Evolutionary conservation across 2,888 invertebrate species (phyloP), one percentile per base, ranked within the genome.

Genomic region (Steinernema carpocapsae): DNA sequence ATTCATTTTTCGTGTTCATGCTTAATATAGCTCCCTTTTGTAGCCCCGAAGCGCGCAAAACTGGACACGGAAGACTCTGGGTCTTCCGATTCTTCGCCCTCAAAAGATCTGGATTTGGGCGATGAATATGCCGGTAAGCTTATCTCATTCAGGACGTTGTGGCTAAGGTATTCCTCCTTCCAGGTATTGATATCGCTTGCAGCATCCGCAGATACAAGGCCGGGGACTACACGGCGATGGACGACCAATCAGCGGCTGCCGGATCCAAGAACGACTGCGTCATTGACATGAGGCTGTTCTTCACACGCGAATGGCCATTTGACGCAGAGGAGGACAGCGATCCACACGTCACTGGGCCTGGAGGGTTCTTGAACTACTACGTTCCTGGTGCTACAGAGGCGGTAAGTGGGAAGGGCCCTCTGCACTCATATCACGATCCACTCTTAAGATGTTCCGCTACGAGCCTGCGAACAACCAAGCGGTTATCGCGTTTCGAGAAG

Each of bases 401-500:
- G 77, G 85, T 83, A 22, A 22, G 24, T 17, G 64, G 22, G 17
- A 37, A 4, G n/a, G n/a, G n/a, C 48, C 3, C 48, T 17, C 48
- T 48, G n/a, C n/a, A n/a, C n/a, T 17, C 7, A 48, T 48, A 17
- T 14, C 19, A 4, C 19, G 10, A 48, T 48, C 48, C 6, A 26
- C 19, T 32, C 14, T 81, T 70, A 72, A 83, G 83, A 76, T 82
- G 10, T 73, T 84, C 19, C 81, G 81, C 7, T 76, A 84, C 51
- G 52, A 76, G 19, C 84, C 85, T 12, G 59, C 73, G 10, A 73
- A 75, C 14, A 85, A 84, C 73, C 74, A 76, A 10, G 73, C 77
- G 1, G 82, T 82, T 0, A 70, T 85, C 19, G 82, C 85, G 12
- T 83, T 84, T 76, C 78, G 82, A 1, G 84, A 85, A 52, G 83